phyloP scores from a whole-genome alignment of 2,113 vertebrate genomes.

The Hyperopisus bebe region DNA sequence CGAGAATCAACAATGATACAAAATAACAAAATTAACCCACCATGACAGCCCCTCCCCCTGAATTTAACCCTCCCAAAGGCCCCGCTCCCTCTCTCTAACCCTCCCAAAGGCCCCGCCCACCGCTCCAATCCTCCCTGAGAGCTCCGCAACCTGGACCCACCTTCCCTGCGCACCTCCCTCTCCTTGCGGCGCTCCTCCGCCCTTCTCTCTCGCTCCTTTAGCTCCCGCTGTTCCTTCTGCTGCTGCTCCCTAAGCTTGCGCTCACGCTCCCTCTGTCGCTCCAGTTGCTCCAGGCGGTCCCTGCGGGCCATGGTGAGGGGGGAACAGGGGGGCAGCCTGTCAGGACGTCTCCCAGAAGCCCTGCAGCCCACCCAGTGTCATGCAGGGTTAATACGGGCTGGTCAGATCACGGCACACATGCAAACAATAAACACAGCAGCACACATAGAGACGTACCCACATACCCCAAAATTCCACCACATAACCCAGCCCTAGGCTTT shows the following conservation, averaged over 20 bases:
- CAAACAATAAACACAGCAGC: not conserved
- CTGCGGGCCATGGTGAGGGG: slow-evolving; percentile 51
- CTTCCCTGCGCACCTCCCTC: slow-evolving; percentile 76
- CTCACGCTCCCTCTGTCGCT: slow-evolving; percentile 81
- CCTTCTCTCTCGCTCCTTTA: slow-evolving; percentile 81
- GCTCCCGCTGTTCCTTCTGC: slow-evolving; percentile 86
- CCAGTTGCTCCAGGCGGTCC: slow-evolving; percentile 89
- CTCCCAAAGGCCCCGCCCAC: not conserved
- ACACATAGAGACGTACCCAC: not conserved
- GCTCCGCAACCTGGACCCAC: slow-evolving; percentile 44
- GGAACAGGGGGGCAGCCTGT: slow-evolving; percentile 36
- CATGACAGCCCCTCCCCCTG: not conserved
- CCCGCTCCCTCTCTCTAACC: not conserved
- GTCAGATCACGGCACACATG: not conserved
- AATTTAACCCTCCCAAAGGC: not conserved
- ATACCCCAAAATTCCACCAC: not conserved
- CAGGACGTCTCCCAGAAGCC: slow-evolving; percentile 16
- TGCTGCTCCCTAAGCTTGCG: slow-evolving; percentile 82
- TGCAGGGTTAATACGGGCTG: not conserved
- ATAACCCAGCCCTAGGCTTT: not conserved
- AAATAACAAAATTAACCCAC: not conserved
- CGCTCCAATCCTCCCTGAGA: not conserved
- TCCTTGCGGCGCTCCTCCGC: slow-evolving; percentile 84
- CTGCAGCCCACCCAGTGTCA: slow-evolving; percentile 11
- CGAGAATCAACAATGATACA: not conserved